Conservation (phyloP, 1,140 invertebrate genomes). For the Drosophila kurseongensis region DNA sequence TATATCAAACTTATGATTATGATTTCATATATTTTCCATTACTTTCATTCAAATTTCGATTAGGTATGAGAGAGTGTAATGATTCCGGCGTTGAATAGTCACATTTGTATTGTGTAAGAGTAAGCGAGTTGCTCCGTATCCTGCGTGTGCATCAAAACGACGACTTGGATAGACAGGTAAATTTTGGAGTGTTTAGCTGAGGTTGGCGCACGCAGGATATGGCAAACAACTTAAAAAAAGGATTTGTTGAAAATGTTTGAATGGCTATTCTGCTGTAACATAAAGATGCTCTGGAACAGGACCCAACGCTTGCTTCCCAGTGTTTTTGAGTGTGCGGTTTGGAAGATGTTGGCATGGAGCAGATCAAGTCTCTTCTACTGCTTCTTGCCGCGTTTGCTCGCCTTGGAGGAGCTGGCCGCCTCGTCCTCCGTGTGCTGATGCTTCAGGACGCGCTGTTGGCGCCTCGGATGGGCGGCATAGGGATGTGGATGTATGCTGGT, state of each 20-base stretch:
- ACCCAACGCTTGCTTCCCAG: slow-evolving; percentile 26
- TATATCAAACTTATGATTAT: slow-evolving; percentile 22
- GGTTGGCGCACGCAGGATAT: background rate
- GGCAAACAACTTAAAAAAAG: background rate
- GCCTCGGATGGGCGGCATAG: slow-evolving; percentile 56
- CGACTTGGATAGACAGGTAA: background rate
- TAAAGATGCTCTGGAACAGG: slow-evolving; percentile 20
- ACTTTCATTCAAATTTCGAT: slow-evolving; percentile 22
- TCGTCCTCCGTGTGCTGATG: slow-evolving; percentile 49
- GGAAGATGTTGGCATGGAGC: slow-evolving; percentile 21
- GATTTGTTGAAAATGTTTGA: background rate
- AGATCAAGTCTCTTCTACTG: slow-evolving; percentile 12
- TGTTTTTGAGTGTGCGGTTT: slow-evolving; percentile 6
- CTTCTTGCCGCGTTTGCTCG: slow-evolving; percentile 57
- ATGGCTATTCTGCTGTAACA: background rate
- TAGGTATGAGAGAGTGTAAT: slow-evolving; percentile 11
- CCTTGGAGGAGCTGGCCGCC: slow-evolving; percentile 29
- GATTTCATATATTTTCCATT: slow-evolving; percentile 19
- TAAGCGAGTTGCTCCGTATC: background rate
- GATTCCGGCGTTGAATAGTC: slow-evolving; percentile 35
- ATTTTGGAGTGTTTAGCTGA: background rate
- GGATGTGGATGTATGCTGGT: slow-evolving; percentile 71
- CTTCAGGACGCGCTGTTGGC: slow-evolving; percentile 61
- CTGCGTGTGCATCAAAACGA: slow-evolving; percentile 1
- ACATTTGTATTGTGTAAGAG: background rate